Conservation (phyloP, 2,888 invertebrate genomes). For the Muscina levida region DNA sequence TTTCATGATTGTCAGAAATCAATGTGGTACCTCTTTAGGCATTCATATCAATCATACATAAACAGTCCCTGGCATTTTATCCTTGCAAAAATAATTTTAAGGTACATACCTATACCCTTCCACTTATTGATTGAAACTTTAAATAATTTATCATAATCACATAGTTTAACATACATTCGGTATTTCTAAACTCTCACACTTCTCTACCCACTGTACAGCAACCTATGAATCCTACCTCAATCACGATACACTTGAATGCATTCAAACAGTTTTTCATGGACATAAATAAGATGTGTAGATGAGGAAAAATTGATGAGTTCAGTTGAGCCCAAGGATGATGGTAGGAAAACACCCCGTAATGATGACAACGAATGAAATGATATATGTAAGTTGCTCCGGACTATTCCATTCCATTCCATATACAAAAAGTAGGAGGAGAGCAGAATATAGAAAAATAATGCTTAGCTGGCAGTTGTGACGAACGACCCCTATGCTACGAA, state of each 20-base stretch:
- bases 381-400: neutral
- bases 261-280: neutral
- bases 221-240: neutral
- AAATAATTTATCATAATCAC: too few relatives aligned
- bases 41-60: too few relatives aligned
- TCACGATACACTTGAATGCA: conserved; percentile 1
- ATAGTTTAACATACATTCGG: too few relatives aligned
- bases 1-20: too few relatives aligned
- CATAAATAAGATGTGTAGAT: conserved; percentile 24
- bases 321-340: neutral
- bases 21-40: too few relatives aligned
- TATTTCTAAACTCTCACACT: too few relatives aligned
- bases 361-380: conserved; percentile 35
- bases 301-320: conserved; percentile 18
- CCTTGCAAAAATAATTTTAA: too few relatives aligned
- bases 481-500: neutral
- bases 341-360: conserved; percentile 5
- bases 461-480: conserved; percentile 19
- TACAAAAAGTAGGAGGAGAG: too few relatives aligned
- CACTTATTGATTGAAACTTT: too few relatives aligned
- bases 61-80: too few relatives aligned
- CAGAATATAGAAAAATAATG: conserved; percentile 29
- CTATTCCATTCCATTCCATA: too few relatives aligned
- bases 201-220: conserved; percentile 20
- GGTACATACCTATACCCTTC: too few relatives aligned